Percentiles rank a stretch among this genome's conserved stretches.
These are phyloP conservation scores for Metaphire vulgaris DNA, from an alignment of 1,140 invertebrate genomes.

Conservation along the genomic window DNA sequence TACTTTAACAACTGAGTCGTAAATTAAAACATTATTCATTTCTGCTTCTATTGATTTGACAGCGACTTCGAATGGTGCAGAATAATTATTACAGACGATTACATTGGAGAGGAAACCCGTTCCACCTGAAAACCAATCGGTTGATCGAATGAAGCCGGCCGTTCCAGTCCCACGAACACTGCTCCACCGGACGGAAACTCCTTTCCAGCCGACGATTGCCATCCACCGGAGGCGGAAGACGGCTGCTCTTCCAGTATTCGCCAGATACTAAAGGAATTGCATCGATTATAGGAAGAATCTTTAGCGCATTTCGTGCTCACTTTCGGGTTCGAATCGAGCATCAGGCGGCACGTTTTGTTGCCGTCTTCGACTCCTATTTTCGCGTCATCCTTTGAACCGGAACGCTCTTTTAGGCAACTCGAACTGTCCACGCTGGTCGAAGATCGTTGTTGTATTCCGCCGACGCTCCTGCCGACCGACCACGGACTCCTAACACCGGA, in stretches of 20 bases:
- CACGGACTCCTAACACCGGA: neutral
- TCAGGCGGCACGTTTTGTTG: neutral
- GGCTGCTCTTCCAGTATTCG: neutral
- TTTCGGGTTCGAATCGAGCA: neutral
- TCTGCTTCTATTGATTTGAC: neutral
- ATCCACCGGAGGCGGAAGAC: neutral
- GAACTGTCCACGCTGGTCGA: neutral
- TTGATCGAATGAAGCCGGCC: neutral
- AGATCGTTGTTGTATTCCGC: neutral
- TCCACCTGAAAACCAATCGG: neutral
- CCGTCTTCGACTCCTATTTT: neutral
- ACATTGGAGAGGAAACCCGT: neutral
- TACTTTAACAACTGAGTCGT: neutral
- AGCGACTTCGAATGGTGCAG: neutral
- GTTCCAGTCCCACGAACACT: neutral
- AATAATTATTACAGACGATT: neutral
- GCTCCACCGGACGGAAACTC: neutral
- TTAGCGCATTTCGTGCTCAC: too few relatives aligned
- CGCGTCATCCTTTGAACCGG: neutral
- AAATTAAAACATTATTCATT: neutral
- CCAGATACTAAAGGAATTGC: neutral
- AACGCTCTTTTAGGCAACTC: neutral
- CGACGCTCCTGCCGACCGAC: neutral
- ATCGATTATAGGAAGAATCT: too few relatives aligned
- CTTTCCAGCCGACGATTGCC: neutral